A percentile compares a stretch with the other conserved stretches of the same genome.
phyloP scores from a whole-genome alignment of 2,888 invertebrate genomes.

The Oscheius sp. region DNA sequence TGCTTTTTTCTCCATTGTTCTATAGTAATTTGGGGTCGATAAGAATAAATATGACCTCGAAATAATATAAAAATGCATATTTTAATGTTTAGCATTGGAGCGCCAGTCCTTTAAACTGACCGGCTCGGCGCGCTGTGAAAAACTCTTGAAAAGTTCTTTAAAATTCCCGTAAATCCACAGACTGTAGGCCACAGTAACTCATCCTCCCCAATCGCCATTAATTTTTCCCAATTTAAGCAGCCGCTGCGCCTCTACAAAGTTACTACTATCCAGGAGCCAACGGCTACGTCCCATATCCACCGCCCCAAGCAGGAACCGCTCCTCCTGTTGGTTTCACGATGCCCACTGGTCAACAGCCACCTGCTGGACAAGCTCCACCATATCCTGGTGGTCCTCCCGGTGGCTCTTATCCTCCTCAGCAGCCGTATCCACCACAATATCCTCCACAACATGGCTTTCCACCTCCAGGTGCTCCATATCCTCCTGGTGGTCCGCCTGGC shows the following conservation, averaged over 20 bases:
- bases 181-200: too few species aligned
- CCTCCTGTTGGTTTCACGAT: conserved; percentile 3
- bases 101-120: too few species aligned
- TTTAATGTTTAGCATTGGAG: too few species aligned
- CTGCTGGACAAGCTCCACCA: neutral
- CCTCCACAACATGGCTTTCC: neutral
- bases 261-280: conserved; percentile 6
- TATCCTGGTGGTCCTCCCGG: neutral
- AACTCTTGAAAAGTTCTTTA: too few species aligned
- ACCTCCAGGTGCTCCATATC: neutral
- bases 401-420: conserved; percentile 1
- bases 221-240: too few species aligned
- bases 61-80: too few species aligned
- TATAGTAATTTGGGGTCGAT: too few species aligned
- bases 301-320: neutral
- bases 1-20: too few species aligned
- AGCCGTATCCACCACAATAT: conserved; percentile 24
- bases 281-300: conserved; percentile 11
- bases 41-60: too few species aligned
- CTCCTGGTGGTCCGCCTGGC: neutral
- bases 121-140: too few species aligned
- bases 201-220: too few species aligned
- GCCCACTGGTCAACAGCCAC: neutral
- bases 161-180: too few species aligned
- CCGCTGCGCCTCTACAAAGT: conserved; percentile 18